Evolutionary conservation across 64 coral and sea anemone genomes (phyloP), one percentile per base, ranked within the genome.

Genomic region (Exaiptasia diaphana): DNA sequence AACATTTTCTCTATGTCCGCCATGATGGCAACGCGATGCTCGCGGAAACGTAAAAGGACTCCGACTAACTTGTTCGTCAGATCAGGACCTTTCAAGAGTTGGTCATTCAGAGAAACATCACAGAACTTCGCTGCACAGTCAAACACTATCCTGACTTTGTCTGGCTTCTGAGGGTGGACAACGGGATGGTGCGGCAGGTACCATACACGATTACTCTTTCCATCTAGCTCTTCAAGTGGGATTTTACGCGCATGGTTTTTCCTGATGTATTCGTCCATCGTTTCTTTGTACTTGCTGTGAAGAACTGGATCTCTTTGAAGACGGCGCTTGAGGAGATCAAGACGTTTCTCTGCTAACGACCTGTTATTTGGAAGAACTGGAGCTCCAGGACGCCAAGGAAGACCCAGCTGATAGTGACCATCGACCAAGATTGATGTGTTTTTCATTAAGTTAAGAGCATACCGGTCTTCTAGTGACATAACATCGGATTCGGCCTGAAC

Each of bases 391-490:
- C 24, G 17, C 50, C 50, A 54, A 22, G 50, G 50, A 20, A 54
- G 50, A 22, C 50, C 50, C 17, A 54, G 50, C 24, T 54, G 50
- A 54, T 54, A 90, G 68, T 90, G 87, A 27, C 78, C 65, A 44
- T 90, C 76, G 29, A 60, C 38, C 23, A 72, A 53, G 17, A 20
- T 38, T n/a, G 33, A 40, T 0, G 87, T 68, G 13, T 20, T 38
- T 52, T 90, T 41, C 69, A 82, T 52, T 18, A 78, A 77, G 31
- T 75, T 46, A 27, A 85, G 43, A 26, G 48, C 81, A 26, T 63
- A 32, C 33, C 15, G 58, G 28, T 91, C 88, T 53, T 91, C 80
- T 46, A 46, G 18, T 1, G 87, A 90, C 27, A 82, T 59, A 34
- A 12, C 27, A 34, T 70, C 39, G 45, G 52, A 65, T 24, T 6